A percentile compares a stretch with the other conserved stretches of the same genome.
Evolutionary conservation across 2,113 vertebrate genomes (phyloP).

Genomic region (Antigone vipio): DNA sequence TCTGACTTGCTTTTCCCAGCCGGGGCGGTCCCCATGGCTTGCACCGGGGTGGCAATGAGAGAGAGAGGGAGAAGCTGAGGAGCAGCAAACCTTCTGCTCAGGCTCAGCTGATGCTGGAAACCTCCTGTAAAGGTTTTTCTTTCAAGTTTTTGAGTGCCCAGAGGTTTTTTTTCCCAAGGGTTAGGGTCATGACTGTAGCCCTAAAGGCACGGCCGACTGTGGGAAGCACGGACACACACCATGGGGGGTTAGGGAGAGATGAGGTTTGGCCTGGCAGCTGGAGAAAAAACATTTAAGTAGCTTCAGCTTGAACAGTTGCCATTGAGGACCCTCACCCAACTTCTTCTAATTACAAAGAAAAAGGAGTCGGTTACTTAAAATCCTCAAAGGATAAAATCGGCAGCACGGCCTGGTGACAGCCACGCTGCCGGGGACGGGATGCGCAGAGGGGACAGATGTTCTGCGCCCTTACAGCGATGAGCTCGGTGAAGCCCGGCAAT

Average conservation of each 20-base stretch:
- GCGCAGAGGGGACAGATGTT: too few species aligned
- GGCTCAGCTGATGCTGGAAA: too few species aligned
- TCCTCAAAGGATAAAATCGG: background rate
- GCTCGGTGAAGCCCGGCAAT: background rate
- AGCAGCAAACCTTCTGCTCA: too few species aligned
- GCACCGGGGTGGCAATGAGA: too few species aligned
- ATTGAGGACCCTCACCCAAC: background rate
- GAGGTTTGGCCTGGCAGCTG: background rate
- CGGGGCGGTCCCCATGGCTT: too few species aligned
- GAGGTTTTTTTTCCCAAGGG: background rate
- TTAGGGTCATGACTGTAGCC: background rate
- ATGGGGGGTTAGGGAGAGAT: accelerated
- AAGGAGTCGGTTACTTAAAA: background rate
- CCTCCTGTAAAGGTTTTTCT: background rate
- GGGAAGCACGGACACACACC: background rate
- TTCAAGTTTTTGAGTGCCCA: too few species aligned
- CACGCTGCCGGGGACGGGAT: too few species aligned
- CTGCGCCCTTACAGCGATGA: background rate
- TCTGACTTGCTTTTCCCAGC: too few species aligned
- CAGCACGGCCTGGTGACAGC: too few species aligned
- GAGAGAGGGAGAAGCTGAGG: too few species aligned
- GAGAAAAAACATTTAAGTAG: too few species aligned
- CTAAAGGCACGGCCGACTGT: too few species aligned
- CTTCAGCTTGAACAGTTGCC: background rate
- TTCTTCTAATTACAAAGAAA: background rate